A percentile compares a stretch with the other conserved stretches of the same genome.
phyloP scores from a whole-genome alignment of 2,113 vertebrate species.

The Cyprinodon variegatus region DNA sequence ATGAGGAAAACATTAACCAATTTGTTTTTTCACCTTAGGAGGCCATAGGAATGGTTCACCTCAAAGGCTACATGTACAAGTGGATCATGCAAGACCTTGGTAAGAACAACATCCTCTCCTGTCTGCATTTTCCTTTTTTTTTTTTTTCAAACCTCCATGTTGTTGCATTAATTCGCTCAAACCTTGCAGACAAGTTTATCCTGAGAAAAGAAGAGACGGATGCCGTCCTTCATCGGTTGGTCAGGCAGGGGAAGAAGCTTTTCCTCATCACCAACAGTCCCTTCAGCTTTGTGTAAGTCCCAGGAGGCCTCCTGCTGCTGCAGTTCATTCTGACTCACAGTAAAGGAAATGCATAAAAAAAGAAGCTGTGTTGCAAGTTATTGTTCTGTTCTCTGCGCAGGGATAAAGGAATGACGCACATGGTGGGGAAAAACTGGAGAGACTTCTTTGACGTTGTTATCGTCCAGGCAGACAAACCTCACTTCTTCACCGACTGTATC shows the following conservation, averaged over 20 bases:
- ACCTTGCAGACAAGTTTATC: constrained; percentile 82
- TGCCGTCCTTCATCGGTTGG: constrained; percentile 83
- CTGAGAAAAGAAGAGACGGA: constrained; percentile 83
- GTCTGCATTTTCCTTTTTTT: background rate
- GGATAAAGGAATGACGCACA: constrained; percentile 87
- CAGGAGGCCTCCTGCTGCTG: background rate
- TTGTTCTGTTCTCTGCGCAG: constrained; percentile 51
- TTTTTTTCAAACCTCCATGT: background rate
- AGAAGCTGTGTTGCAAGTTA: background rate
- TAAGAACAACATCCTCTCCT: constrained; percentile 57
- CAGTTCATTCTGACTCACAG: constrained; percentile 10
- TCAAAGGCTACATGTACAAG: constrained; percentile 89
- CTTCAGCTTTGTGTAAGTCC: constrained; percentile 87
- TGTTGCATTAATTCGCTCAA: background rate
- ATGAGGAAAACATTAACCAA: background rate
- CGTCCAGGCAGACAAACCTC: constrained; percentile 87
- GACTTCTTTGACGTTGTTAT: constrained; percentile 87
- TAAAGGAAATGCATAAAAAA: background rate
- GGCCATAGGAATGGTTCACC: constrained; percentile 85
- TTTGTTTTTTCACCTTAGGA: constrained; percentile 73
- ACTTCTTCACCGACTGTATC: constrained; percentile 87
- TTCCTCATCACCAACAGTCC: constrained; percentile 91
- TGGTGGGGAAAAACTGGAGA: constrained; percentile 86
- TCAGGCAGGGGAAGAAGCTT: constrained; percentile 81
- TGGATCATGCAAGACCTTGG: constrained; percentile 87